Base-by-base conservation (phyloP, 1,140 invertebrate genomes). In the Anoplophora glabripennis region DNA sequence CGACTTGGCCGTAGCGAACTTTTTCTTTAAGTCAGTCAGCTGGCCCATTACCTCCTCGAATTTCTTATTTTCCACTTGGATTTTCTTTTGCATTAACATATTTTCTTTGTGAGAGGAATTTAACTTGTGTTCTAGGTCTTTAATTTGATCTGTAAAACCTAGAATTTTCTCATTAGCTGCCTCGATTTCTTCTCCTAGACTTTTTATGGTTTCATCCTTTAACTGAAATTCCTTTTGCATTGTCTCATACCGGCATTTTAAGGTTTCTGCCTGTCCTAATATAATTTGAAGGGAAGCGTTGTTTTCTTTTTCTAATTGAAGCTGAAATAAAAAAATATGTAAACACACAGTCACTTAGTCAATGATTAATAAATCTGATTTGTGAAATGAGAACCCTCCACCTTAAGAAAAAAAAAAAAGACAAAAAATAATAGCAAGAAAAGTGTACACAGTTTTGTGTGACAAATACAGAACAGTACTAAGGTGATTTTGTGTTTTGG, bases 111-210 rank as follows among this genome's bases (percentile, higher is more conserved):
- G 52, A 7, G 35, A 17, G 5, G 15, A 18, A 7, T 57, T 41
- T 4, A 61, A 41, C 33, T 61, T 67, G 41, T 66, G 53, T 38
- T 67, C 58, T 14, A 62, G 42, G 10, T 67, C 62, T 49, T 62
- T 67, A 2, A 61, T 55, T 38, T 67, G 61, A 7, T 40, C 9
- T 1, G 57, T 49, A 40, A 55, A 57, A 33, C 58, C 52, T 9
- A 47, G 38, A 7, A 64, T 35, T n/a, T 44, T 52, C 17, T 65
- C 61, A n/a, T 65, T 66, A 47, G 61, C 37, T 28, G 44, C 21
- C 7, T 68, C 53, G 15, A 59, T 64, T 1, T 66, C 56, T 21
- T 73, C 67, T 10, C 71, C 73, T 0, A 78, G 45, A 15, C 72
- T 65, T 7, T 77, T 54, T 14, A 67, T 57, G 0, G 47, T 64